Percentiles rank a stretch among this genome's conserved stretches.
These are phyloP conservation scores for Cliona cf. orientalis DNA, from an alignment of 37 sponge, comb jelly and placozoan genomes.

Conservation along the genomic window DNA sequence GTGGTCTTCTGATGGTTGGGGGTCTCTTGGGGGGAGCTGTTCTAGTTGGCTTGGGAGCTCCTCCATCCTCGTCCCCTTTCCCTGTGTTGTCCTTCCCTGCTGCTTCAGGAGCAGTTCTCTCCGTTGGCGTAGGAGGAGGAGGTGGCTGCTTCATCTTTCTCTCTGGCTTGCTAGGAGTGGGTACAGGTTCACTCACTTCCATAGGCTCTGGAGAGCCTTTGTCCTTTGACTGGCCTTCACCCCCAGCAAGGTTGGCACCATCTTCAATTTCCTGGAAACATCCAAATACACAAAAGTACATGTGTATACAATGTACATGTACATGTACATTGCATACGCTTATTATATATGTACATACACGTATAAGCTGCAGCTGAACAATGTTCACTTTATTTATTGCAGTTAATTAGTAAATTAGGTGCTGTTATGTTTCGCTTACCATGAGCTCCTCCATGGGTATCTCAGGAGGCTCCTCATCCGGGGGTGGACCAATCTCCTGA, in stretches of 20 bases:
- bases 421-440: too few species aligned
- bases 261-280: too few species aligned
- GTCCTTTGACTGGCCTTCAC: not conserved
- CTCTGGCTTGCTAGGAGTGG: too few species aligned
- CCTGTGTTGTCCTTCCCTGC: not conserved
- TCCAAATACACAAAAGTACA: too few species aligned
- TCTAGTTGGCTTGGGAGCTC: not conserved
- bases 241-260: too few species aligned
- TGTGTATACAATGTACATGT: too few species aligned
- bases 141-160: too few species aligned
- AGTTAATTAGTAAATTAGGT: too few species aligned
- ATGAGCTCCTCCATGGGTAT: not conserved
- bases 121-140: not conserved
- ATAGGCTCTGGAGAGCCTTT: not conserved
- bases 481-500: slow-evolving; percentile 29
- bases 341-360: too few species aligned
- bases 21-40: not conserved
- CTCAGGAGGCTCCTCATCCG: slow-evolving; percentile 46
- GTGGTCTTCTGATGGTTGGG: not conserved
- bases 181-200: slow-evolving; percentile 1
- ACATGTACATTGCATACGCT: too few species aligned
- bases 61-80: not conserved
- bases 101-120: not conserved
- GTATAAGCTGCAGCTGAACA: too few species aligned
- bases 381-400: too few species aligned